Conservation (phyloP, 2,888 invertebrate genomes). For the Drosophila tanythrix region DNA sequence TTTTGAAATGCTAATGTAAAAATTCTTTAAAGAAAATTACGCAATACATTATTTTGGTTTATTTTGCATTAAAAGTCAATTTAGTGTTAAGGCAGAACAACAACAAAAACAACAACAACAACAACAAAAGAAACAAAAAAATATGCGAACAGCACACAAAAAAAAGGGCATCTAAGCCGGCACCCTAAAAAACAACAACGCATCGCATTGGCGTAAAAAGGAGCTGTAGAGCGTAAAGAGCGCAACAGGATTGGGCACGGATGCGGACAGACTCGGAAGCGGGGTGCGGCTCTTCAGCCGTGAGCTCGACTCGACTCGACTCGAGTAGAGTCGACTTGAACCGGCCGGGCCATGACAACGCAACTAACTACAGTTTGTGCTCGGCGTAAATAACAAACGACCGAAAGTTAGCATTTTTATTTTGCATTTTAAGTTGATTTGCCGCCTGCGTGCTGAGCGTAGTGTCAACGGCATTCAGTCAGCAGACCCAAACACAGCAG, state of each 20-base stretch:
- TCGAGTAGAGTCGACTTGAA: constrained; percentile 33
- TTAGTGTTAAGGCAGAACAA: constrained; percentile 75
- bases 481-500: constrained; percentile 33
- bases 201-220: constrained; percentile 46
- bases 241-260: constrained; percentile 75
- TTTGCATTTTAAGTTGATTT: constrained; percentile 79
- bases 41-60: constrained; percentile 82
- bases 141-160: constrained; percentile 38
- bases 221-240: constrained; percentile 69
- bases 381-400: constrained; percentile 71
- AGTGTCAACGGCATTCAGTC: constrained; percentile 63
- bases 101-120: constrained; percentile 13
- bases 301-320: constrained; percentile 40
- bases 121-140: constrained; percentile 26
- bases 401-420: constrained; percentile 70
- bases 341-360: constrained; percentile 71
- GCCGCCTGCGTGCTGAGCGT: constrained; percentile 63
- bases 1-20: constrained; percentile 82
- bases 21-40: constrained; percentile 81
- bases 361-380: constrained; percentile 69
- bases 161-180: constrained; percentile 52
- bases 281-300: constrained; percentile 35
- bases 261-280: constrained; percentile 16
- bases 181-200: constrained; percentile 38
- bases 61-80: constrained; percentile 82